A percentile compares a stretch with the other conserved stretches of the same genome.
phyloP scores from a whole-genome alignment of 2,113 vertebrate genomes.

The Nerophis ophidion region DNA sequence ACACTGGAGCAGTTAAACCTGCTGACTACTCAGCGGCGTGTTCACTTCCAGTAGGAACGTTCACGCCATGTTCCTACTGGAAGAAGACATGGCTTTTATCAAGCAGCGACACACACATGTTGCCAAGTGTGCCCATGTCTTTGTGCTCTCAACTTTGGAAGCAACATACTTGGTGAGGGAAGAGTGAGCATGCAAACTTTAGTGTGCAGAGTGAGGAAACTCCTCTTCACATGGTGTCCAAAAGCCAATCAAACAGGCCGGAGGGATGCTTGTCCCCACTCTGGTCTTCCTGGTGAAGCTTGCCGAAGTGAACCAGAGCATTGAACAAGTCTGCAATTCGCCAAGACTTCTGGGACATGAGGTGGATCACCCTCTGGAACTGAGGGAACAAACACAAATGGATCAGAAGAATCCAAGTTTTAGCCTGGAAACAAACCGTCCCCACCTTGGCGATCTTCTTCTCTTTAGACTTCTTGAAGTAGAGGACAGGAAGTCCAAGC shows the following conservation, averaged over 20 bases:
- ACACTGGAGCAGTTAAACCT: constrained; percentile 53
- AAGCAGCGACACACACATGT: constrained; percentile 49
- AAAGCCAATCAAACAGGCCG: constrained; percentile 93
- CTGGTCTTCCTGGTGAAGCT: constrained; percentile 71
- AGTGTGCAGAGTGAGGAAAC: constrained; percentile 7
- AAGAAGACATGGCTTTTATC: constrained; percentile 45
- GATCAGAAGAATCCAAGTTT: neutral
- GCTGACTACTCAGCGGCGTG: constrained; percentile 44
- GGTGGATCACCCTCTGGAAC: constrained; percentile 88
- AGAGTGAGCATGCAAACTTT: constrained; percentile 15
- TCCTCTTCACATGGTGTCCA: constrained; percentile 75
- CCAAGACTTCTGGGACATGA: constrained; percentile 86
- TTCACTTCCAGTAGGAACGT: constrained; percentile 38
- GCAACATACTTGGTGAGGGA: constrained; percentile 21
- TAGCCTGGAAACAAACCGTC: neutral
- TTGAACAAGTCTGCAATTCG: constrained; percentile 88
- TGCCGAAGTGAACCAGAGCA: constrained; percentile 85
- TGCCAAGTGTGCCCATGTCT: constrained; percentile 17
- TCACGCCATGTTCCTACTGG: constrained; percentile 15
- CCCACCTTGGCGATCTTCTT: constrained; percentile 81
- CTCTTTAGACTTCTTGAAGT: constrained; percentile 88
- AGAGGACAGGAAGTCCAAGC: constrained; percentile 84
- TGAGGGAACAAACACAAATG: constrained; percentile 42
- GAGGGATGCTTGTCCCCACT: constrained; percentile 54
- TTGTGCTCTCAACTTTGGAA: constrained; percentile 27